phyloP scores from a whole-genome alignment of 1,140 invertebrate genomes.

The Chymomyza costata region DNA sequence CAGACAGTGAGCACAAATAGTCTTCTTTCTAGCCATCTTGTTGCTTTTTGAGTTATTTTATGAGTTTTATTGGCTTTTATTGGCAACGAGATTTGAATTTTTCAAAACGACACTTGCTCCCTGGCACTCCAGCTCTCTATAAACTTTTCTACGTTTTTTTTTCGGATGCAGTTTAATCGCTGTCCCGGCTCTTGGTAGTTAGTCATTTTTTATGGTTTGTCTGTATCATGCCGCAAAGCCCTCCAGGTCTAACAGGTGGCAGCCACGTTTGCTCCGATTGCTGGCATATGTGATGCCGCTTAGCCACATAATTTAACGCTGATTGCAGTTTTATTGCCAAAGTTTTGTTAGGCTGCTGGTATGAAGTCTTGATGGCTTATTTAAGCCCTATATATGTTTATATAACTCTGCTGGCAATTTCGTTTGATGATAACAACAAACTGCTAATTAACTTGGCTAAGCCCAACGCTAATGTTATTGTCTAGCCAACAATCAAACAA shows the following conservation, averaged over 20 bases:
- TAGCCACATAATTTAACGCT: constrained; percentile 62
- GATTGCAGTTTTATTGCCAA: constrained; percentile 73
- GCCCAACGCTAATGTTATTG: constrained; percentile 42
- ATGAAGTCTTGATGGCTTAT: background rate
- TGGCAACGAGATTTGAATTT: constrained; percentile 74
- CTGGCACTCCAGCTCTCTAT: background rate
- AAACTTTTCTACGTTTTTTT: no score
- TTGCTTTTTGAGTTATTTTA: constrained; percentile 73
- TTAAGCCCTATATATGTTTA: constrained; percentile 20
- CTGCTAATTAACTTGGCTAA: constrained; percentile 64
- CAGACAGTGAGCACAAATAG: constrained; percentile 14
- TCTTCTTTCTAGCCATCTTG: constrained; percentile 13
- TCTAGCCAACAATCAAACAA: constrained; percentile 20
- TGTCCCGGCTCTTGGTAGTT: constrained; percentile 21
- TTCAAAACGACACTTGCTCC: constrained; percentile 63
- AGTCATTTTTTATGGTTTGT: constrained; percentile 54
- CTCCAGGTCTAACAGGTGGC: constrained; percentile 40
- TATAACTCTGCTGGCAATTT: constrained; percentile 3
- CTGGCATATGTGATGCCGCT: constrained; percentile 39
- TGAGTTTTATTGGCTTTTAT: constrained; percentile 75
- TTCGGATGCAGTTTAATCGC: constrained; percentile 19
- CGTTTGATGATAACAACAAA: constrained; percentile 50
- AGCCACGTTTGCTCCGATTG: constrained; percentile 29
- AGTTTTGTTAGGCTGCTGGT: constrained; percentile 23
- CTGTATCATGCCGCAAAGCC: constrained; percentile 8